Conservation (phyloP, 2,797 vertebrate species). For the Phataginus tetradactyla region DNA sequence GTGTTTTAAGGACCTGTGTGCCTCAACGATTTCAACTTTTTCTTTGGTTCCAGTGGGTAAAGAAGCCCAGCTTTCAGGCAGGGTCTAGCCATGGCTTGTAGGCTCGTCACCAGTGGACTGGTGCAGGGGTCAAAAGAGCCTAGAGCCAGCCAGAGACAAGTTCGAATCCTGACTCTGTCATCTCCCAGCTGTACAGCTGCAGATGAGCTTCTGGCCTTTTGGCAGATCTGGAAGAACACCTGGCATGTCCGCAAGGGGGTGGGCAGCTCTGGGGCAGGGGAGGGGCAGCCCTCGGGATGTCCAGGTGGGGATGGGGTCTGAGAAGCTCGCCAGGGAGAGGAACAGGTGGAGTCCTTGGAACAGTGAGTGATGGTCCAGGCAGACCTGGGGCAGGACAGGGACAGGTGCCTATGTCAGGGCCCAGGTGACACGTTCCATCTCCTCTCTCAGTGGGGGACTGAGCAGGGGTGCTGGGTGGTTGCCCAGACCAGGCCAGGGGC, state of each 20-base stretch:
- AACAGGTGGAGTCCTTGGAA: neutral
- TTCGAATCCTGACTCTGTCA: neutral
- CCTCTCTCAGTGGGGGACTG: neutral
- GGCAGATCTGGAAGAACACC: neutral
- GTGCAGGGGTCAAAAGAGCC: neutral
- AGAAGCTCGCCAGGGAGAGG: neutral
- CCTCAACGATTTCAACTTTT: neutral
- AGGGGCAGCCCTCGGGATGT: neutral
- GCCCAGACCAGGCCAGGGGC: neutral
- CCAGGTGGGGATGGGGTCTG: neutral
- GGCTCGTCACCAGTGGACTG: neutral
- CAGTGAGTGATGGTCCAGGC: neutral
- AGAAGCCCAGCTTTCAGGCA: neutral
- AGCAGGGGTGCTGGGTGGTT: neutral
- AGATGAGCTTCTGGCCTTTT: neutral
- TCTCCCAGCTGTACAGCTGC: neutral
- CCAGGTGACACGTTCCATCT: neutral
- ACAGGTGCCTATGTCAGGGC: neutral
- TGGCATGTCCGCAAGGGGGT: neutral
- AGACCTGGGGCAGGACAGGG: neutral
- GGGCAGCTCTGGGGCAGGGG: neutral
- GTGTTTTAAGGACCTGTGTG: neutral
- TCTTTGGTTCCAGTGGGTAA: neutral
- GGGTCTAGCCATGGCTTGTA: neutral
- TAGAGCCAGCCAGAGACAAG: neutral